Percentiles rank a stretch among this genome's conserved stretches.
Evolutionary conservation across 2,113 vertebrate genomes (phyloP).

Genomic region (Boulengeromyrus knoepffleri): DNA sequence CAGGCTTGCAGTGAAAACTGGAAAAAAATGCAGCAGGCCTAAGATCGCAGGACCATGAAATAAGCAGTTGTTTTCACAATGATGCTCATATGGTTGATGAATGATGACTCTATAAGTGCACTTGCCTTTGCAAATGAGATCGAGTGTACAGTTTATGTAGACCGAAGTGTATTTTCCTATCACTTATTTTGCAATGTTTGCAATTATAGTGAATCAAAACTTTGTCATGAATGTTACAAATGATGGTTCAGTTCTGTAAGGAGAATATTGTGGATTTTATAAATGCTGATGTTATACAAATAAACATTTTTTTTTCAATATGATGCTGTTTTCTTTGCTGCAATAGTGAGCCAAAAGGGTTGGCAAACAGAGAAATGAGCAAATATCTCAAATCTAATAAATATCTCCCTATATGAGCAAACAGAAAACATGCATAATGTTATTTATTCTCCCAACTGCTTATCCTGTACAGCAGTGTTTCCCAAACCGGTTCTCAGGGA

Average conservation of each 20-base stretch:
- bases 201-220: neutral
- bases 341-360: neutral
- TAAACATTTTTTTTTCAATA: neutral
- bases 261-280: neutral
- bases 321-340: neutral
- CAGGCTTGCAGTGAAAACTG: neutral
- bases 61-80: neutral
- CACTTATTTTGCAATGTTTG: neutral
- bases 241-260: neutral
- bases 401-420: neutral
- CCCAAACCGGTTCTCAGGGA: neutral
- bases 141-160: neutral
- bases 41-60: neutral
- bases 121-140: neutral
- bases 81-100: neutral
- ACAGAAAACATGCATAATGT: neutral
- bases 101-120: neutral
- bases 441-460: neutral
- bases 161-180: neutral
- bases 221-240: neutral
- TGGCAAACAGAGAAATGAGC: neutral
- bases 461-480: neutral
- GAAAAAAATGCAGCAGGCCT: neutral
- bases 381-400: neutral
- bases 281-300: neutral